phyloP scores from a whole-genome alignment of 1,140 invertebrate species.

The Drosophila azteca region DNA sequence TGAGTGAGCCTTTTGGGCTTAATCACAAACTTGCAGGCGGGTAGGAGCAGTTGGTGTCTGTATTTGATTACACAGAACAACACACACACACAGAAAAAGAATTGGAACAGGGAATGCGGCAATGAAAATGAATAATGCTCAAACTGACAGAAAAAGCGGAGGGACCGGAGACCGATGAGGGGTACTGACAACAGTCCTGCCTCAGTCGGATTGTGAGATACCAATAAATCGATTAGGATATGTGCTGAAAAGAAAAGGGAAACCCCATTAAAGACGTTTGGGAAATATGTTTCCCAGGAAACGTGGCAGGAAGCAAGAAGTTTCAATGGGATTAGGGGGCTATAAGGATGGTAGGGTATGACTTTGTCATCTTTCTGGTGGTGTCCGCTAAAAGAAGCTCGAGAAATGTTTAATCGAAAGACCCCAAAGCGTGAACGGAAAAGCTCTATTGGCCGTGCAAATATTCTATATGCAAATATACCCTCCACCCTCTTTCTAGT shows the following conservation, averaged over 20 bases:
- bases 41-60: slow-evolving; percentile 27
- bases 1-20: slow-evolving; percentile 62
- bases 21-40: slow-evolving; percentile 64
- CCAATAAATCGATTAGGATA: slow-evolving; percentile 72
- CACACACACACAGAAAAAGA: slow-evolving; percentile 37
- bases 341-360: too few relatives aligned
- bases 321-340: too few relatives aligned
- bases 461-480: too few relatives aligned
- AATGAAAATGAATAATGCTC: slow-evolving; percentile 74
- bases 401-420: too few relatives aligned
- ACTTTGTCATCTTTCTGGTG: too few relatives aligned
- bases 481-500: too few relatives aligned
- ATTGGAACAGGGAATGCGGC: slow-evolving; percentile 39
- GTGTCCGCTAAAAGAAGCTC: too few relatives aligned
- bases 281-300: slow-evolving; percentile 5
- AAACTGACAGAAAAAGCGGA: slow-evolving; percentile 29
- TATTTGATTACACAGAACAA: slow-evolving; percentile 63
- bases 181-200: slow-evolving; percentile 12
- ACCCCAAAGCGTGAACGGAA: too few relatives aligned
- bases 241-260: slow-evolving; percentile 33
- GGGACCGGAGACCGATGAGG: background rate
- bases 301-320: background rate
- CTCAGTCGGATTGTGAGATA: slow-evolving; percentile 45
- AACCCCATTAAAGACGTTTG: slow-evolving; percentile 18
- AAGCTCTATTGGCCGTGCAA: too few relatives aligned